phyloP scores from a whole-genome alignment of 2,888 invertebrate species.

The Nomada ferruginata region DNA sequence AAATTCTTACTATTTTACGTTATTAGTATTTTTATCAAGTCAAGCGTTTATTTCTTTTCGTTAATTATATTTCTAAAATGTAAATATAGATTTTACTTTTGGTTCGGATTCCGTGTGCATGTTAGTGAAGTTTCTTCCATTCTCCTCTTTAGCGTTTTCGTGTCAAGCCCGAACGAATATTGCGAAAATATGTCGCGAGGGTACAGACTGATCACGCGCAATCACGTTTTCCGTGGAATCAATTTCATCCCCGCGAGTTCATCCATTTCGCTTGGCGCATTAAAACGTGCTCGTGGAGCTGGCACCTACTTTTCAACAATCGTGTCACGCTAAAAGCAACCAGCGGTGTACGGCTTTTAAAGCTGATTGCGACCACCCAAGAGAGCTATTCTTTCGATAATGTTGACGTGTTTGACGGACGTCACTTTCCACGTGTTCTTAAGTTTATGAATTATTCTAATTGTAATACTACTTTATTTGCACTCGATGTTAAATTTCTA shows the following conservation, averaged over 20 bases:
- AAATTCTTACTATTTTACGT: too few relatives aligned
- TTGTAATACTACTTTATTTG: background rate
- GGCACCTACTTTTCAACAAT: conserved; percentile 69
- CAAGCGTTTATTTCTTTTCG: too few relatives aligned
- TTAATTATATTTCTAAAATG: too few relatives aligned
- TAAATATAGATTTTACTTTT: background rate
- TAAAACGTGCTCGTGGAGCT: conserved; percentile 62
- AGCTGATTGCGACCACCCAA: conserved; percentile 59
- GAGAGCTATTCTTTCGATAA: conserved; percentile 56
- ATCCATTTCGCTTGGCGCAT: conserved; percentile 66
- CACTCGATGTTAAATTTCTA: background rate
- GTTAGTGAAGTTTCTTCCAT: background rate
- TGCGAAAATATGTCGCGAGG: conserved; percentile 11
- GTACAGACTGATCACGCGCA: background rate
- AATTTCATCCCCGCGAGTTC: conserved; percentile 53
- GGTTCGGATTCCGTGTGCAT: background rate
- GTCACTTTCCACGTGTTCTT: background rate
- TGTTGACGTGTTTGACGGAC: conserved; percentile 29
- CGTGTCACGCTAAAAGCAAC: conserved; percentile 73
- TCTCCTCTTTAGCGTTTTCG: too few relatives aligned
- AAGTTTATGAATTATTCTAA: background rate
- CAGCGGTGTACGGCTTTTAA: conserved; percentile 69
- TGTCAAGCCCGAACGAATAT: conserved; percentile 14
- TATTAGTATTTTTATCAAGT: too few relatives aligned
- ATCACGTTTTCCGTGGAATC: conserved; percentile 51